Base-by-base conservation (phyloP, 1,140 invertebrate species). In the Camponotus pennsylvanicus region DNA sequence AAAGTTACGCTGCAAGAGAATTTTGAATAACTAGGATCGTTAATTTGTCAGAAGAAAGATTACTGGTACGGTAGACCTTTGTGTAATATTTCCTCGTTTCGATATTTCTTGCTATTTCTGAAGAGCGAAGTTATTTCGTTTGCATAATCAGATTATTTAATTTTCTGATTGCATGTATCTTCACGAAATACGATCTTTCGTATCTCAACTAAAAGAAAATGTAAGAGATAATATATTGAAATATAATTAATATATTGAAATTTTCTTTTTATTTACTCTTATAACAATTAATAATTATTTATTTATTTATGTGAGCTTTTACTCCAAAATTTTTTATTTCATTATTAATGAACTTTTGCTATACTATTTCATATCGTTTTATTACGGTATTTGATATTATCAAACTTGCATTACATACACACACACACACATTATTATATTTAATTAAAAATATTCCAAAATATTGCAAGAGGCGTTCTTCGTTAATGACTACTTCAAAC, bases 71-170 rank as follows among this genome's bases (percentile, higher is more conserved):
- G 49, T 52, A 52, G 49, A 52, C 4, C 49, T 52, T 52, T 52
- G 42, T 27, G n/a, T 69, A 15, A 55, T 34, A 55, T 73, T 71
- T 73, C 11, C 11, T 75, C n/a, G 21, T 27, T 76, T 76, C 49
- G 13, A 52, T 52, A 52, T 52, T 15, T 52, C 0, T 27, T 27
- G 49, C 49, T 76, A 37, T 6, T 13, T 13, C 11, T 21, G 1
- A n/a, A 55, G 52, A 7, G 3, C 15, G 1, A 73, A n/a, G 5
- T 18, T 11, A 9, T 42, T 61, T 27, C n/a, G 42, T 76, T 76
- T 11, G 55, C 37, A 2, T 61, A 8, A 63, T 32, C 21, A 32
- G 18, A 42, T 75, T 3, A 61, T n/a, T 76, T 32, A 18, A 76
- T 42, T 21, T 61, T 59, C 9, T 8, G 15, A 59, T 42, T 21